Conservation (phyloP, 1,140 invertebrate species). For the Macrocentrus cingulum region DNA sequence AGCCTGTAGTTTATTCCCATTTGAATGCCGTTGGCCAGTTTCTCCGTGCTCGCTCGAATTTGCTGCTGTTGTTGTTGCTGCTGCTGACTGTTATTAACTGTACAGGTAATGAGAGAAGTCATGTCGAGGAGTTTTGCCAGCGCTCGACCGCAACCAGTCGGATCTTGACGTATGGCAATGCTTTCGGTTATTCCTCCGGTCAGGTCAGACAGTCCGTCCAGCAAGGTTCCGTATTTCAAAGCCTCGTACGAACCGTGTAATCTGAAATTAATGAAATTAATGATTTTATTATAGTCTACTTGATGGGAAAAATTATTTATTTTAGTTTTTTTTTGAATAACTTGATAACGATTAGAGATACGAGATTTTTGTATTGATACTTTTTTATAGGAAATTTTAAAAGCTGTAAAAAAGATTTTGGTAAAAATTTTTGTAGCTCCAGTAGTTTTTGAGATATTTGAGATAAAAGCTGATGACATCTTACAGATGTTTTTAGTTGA, state of each 20-base stretch:
- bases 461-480: no score
- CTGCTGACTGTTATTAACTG: slow-evolving; percentile 58
- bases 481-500: no score
- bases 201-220: slow-evolving; percentile 85
- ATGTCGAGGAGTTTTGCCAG: slow-evolving; percentile 76
- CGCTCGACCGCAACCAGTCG: slow-evolving; percentile 66
- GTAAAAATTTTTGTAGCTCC: no score
- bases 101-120: slow-evolving; percentile 84
- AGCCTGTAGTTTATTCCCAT: slow-evolving; percentile 80
- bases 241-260: slow-evolving; percentile 97
- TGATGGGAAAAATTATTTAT: no score
- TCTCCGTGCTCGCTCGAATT: slow-evolving; percentile 69
- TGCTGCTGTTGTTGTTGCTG: slow-evolving; percentile 57
- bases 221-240: slow-evolving; percentile 84
- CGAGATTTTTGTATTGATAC: no score
- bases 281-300: no score
- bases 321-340: no score
- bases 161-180: slow-evolving; percentile 71
- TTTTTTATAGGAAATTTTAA: no score
- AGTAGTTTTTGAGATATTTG: no score
- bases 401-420: no score
- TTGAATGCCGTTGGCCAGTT: slow-evolving; percentile 78
- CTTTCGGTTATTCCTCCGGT: slow-evolving; percentile 87
- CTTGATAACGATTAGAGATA: no score
- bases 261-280: no score